Conservation (phyloP, 2,113 vertebrate genomes). For the Corythornis madagascariensis region DNA sequence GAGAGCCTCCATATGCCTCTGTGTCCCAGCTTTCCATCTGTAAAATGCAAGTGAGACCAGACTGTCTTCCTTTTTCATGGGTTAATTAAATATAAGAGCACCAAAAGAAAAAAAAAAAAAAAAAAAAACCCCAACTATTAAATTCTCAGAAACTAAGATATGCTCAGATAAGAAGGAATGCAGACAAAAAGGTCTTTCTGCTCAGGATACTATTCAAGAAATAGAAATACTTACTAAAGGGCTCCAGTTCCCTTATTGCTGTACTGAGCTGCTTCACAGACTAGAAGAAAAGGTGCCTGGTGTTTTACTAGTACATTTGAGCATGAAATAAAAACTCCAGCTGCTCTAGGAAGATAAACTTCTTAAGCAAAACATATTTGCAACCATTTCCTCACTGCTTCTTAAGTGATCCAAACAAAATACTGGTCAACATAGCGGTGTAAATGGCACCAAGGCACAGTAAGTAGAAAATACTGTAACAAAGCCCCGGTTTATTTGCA, state of each 20-base stretch:
- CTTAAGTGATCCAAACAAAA: neutral
- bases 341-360: conserved; percentile 52
- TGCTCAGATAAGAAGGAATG: neutral
- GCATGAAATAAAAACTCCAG: conserved; percentile 39
- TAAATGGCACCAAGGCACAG: neutral
- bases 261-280: neutral
- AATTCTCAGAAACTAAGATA: neutral
- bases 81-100: neutral
- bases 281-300: neutral
- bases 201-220: neutral
- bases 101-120: neutral
- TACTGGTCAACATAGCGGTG: neutral
- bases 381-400: neutral
- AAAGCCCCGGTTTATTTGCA: neutral
- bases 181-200: neutral
- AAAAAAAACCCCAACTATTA: neutral
- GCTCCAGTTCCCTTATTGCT: neutral
- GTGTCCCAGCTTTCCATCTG: neutral
- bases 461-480: neutral
- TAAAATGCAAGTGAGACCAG: neutral
- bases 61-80: neutral
- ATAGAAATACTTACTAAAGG: neutral
- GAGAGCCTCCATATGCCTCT: rapidly evolving
- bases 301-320: conserved; percentile 22
- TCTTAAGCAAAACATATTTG: conserved; percentile 8